A percentile compares a stretch with the other conserved stretches of the same genome.
Evolutionary conservation across 2,113 vertebrate genomes (phyloP).

Genomic region (Pontoporia blainvillei): DNA sequence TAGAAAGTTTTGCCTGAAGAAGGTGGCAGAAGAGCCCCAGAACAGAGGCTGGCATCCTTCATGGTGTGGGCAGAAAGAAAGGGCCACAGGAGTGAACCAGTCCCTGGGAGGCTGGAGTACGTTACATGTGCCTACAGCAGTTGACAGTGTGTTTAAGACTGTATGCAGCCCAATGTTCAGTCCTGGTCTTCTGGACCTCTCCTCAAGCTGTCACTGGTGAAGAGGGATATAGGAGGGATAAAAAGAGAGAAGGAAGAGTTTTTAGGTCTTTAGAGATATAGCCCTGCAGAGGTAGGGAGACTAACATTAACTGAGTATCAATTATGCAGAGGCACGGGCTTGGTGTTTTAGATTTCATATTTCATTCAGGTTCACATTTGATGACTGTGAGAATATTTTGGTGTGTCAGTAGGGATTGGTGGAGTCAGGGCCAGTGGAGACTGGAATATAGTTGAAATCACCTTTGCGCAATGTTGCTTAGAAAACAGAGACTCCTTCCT

Average conservation of each 20-base stretch:
- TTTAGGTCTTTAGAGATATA: neutral
- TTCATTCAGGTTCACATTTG: neutral
- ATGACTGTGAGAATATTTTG: neutral
- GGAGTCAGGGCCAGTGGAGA: neutral
- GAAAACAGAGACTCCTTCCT: neutral
- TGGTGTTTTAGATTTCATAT: neutral
- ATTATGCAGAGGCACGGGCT: neutral
- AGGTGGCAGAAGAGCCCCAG: neutral
- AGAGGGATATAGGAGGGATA: neutral
- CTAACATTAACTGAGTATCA: neutral
- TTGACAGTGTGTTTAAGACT: neutral
- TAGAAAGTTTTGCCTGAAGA: neutral
- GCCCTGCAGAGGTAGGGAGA: neutral
- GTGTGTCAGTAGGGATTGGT: neutral
- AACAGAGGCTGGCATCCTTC: neutral
- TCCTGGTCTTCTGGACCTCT: neutral
- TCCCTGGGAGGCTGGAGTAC: neutral
- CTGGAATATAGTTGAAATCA: neutral
- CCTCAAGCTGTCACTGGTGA: neutral
- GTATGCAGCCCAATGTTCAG: too few species aligned
- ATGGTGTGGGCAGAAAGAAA: neutral
- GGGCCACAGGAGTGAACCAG: rapidly evolving
- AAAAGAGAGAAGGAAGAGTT: neutral
- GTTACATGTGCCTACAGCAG: rapidly evolving
- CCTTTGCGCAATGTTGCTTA: neutral